Conservation (phyloP, 2,888 invertebrate species). For the Xestia sexstrigata region DNA sequence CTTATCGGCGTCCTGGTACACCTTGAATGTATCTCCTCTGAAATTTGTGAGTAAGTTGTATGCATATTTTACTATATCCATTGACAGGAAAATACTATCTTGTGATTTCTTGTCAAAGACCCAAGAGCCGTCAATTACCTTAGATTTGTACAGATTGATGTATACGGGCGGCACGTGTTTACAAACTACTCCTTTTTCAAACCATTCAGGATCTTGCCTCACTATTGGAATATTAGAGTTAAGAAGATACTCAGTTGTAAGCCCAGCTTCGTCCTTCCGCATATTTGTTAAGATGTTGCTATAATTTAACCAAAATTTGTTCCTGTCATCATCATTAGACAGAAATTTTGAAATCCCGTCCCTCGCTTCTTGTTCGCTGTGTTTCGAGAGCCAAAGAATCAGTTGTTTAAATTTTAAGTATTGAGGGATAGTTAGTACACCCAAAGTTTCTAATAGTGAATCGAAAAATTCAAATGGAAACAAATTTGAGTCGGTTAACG, state of each 20-base stretch:
- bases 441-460: slow-evolving; percentile 53
- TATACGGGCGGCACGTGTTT: slow-evolving; percentile 44
- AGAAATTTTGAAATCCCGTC: slow-evolving; percentile 20
- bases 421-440: background rate
- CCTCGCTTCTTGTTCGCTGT: slow-evolving; percentile 6
- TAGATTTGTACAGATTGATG: slow-evolving; percentile 54
- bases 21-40: slow-evolving; percentile 21
- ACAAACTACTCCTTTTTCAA: slow-evolving; percentile 58
- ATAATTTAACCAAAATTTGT: slow-evolving; percentile 37
- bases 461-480: slow-evolving; percentile 61
- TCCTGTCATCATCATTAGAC: slow-evolving; percentile 7
- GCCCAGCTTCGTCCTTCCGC: background rate
- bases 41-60: slow-evolving; percentile 73
- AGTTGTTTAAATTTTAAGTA: background rate
- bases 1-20: slow-evolving; percentile 31
- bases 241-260: slow-evolving; percentile 35
- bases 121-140: slow-evolving; percentile 32
- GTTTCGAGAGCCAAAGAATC: slow-evolving; percentile 41
- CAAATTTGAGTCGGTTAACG: slow-evolving; percentile 65
- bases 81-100: slow-evolving; percentile 61
- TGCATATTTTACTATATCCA: slow-evolving; percentile 73
- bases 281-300: slow-evolving; percentile 31
- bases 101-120: background rate
- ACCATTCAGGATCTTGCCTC: slow-evolving; percentile 51
- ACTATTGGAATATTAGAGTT: background rate